These are phyloP conservation scores for Herminia tarsipennalis DNA, from an alignment of 2,888 invertebrate genomes.

Conservation along the genomic window DNA sequence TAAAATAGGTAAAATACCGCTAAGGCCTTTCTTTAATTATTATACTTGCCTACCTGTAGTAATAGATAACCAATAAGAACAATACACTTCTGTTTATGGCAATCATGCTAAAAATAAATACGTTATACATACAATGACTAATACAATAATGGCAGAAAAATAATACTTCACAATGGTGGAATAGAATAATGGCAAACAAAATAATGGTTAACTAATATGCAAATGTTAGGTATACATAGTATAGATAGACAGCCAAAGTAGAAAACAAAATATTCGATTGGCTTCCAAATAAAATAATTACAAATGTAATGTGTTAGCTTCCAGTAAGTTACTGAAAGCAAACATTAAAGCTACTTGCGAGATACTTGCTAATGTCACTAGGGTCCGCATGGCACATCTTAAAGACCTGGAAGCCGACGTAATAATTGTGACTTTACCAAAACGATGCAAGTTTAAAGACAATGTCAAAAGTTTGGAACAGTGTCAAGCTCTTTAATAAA, in stretches of 20 bases:
- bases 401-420: conserved; percentile 10
- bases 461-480: neutral
- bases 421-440: conserved; percentile 19
- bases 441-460: conserved; percentile 11
- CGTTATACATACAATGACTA: no score
- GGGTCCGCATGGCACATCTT: conserved; percentile 12
- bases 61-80: no score
- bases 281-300: conserved; percentile 32
- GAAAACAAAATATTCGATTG: conserved; percentile 26
- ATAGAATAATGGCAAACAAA: no score
- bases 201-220: no score
- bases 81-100: no score
- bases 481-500: conserved; percentile 3
- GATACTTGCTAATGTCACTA: conserved; percentile 32
- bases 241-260: neutral
- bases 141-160: no score
- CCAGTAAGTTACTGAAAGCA: conserved; percentile 22
- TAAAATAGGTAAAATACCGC: no score
- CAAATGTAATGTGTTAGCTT: conserved; percentile 15
- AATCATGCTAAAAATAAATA: no score
- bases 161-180: no score
- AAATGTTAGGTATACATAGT: no score
- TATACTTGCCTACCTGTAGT: no score
- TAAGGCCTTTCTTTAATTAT: no score
- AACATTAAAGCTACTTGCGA: conserved; percentile 33